Base-by-base conservation (phyloP, 2,888 invertebrate genomes). In the Ptychoptera albimana region DNA sequence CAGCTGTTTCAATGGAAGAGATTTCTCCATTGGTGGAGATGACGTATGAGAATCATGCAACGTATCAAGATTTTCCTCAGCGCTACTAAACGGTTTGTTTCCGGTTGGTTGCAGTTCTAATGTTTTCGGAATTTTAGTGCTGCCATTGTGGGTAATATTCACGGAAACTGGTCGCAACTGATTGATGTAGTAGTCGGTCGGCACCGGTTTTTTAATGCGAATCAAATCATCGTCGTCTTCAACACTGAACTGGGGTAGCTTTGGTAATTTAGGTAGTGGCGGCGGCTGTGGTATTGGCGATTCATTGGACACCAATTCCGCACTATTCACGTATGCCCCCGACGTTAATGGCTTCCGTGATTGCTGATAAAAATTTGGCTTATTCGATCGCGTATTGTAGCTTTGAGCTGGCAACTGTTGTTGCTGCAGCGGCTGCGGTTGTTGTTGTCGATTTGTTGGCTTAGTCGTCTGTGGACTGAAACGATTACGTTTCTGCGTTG, bases 381-480 rank as follows among this genome's bases (percentile, higher is more conserved):
- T 32, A 32, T 32, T 42, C 8, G 41, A 38, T 9, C 42, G 39
- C 5, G 30, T 31, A 39, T 31, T 44, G 30, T 14, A 29, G 2
- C 42, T 4, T 11, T 37, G 13, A 13, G 34, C 8, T 39, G 42
- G 39, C 55, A 48, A 39, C 48, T 49, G 5, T 50, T n/a, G n/a
- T n/a, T n/a, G n/a, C n/a, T 45, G 8, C 55, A 53, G 44, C 58
- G 64, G 16, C 64, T 58, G 52, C 59, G 63, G 45, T 53, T 63
- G n/a, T 12, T 59, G 58, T 48, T 51, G 9, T 1, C 50, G 47
- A 29, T 51, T 52, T 2, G 53, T 50, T 31, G 42, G 13, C 10
- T 12, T 2, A 12, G 35, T 35, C 11, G 52, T 48, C 7, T 23
- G 23, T 34, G 42, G 42, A 12, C 42, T 42, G 16, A 42, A 42